A percentile compares a stretch with the other conserved stretches of the same genome.
Evolutionary conservation across 1,140 invertebrate genomes (phyloP).

Genomic region (Piezodorus guildinii): DNA sequence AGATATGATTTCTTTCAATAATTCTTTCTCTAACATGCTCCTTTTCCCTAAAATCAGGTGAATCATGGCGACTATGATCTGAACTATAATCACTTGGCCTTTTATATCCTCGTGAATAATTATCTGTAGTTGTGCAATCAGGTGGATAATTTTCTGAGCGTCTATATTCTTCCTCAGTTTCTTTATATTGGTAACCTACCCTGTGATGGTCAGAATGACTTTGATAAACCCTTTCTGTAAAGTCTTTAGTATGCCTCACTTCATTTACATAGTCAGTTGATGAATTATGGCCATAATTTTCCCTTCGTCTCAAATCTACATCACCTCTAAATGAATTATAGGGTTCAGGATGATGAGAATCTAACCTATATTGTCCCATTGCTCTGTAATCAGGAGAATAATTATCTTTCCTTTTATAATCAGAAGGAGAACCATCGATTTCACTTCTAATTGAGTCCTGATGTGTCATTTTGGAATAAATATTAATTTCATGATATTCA

Average conservation of each 20-base stretch:
- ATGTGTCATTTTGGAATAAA: not conserved
- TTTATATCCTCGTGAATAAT: not conserved
- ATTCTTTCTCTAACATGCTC: not conserved
- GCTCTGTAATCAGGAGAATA: not conserved
- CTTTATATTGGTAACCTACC: not conserved
- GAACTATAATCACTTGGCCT: not conserved
- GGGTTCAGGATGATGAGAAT: not conserved
- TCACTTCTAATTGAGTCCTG: not conserved
- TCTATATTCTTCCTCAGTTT: not conserved
- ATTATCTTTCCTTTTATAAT: not conserved
- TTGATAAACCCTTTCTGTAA: constrained; percentile 1
- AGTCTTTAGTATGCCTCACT: not conserved
- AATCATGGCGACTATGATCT: not conserved
- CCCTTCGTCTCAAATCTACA: not conserved
- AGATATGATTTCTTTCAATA: too few species aligned
- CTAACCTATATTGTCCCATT: not conserved
- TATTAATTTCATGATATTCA: not conserved
- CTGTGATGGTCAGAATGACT: not conserved
- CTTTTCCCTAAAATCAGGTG: not conserved
- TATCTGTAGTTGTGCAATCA: too few species aligned
- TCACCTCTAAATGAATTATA: not conserved
- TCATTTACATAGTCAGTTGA: not conserved
- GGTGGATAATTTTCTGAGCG: too few species aligned
- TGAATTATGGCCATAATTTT: not conserved
- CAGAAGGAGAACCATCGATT: not conserved